Conservation (phyloP, 2,888 invertebrate species). For the Celastrina argiolus region DNA sequence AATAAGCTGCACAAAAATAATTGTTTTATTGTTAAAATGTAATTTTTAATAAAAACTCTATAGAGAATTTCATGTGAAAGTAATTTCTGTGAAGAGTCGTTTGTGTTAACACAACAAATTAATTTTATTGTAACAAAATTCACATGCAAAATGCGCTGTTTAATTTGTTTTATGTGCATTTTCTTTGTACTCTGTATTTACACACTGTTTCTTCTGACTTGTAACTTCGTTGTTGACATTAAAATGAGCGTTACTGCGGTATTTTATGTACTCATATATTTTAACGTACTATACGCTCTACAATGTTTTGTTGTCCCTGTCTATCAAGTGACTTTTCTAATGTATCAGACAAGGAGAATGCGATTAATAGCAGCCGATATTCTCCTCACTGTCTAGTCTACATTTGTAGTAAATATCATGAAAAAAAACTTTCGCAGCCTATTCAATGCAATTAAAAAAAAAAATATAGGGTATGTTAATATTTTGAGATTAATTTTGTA, state of each 20-base stretch:
- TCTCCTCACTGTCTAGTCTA: too few relatives aligned
- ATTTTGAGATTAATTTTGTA: too few relatives aligned
- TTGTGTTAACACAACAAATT: background rate
- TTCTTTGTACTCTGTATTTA: background rate
- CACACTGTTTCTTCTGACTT: background rate
- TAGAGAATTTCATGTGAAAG: background rate
- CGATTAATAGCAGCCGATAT: too few relatives aligned
- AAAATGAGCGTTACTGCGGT: background rate
- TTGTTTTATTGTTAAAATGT: background rate
- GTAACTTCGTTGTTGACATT: background rate
- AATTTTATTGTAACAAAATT: background rate
- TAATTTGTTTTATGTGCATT: background rate
- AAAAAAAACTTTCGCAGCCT: too few relatives aligned
- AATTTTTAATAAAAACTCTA: background rate
- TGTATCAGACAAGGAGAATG: too few relatives aligned
- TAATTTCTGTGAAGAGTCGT: background rate
- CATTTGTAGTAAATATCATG: too few relatives aligned
- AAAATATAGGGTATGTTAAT: too few relatives aligned
- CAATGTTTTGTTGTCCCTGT: too few relatives aligned
- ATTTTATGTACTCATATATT: background rate
- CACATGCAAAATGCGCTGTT: background rate
- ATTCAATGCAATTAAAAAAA: too few relatives aligned
- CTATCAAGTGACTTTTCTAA: too few relatives aligned
- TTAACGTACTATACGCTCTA: too few relatives aligned
- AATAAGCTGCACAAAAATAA: background rate